A percentile compares a stretch with the other conserved stretches of the same genome.
phyloP scores from a whole-genome alignment of 2,797 vertebrate species.

The Furcifer pardalis region DNA sequence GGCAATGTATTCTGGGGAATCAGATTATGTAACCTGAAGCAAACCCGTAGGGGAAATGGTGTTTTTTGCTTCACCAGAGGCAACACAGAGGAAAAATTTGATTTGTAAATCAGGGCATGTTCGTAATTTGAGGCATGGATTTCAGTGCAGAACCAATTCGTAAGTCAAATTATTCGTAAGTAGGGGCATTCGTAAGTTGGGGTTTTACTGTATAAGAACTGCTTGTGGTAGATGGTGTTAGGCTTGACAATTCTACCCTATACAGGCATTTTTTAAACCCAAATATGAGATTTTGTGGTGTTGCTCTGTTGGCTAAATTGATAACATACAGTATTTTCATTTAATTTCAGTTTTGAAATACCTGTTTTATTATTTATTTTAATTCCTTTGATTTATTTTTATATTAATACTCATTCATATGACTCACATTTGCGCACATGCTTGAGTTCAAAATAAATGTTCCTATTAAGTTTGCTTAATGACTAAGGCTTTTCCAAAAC shows the following conservation, averaged over 20 bases:
- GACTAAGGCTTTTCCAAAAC: slow-evolving; percentile 20
- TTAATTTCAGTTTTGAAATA: background rate
- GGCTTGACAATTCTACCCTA: background rate
- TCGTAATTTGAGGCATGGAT: too few species aligned
- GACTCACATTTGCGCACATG: background rate
- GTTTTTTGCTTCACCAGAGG: too few species aligned
- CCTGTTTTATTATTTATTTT: background rate
- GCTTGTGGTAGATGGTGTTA: background rate
- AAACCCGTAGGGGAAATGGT: too few species aligned
- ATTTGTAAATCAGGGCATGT: too few species aligned
- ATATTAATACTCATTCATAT: background rate
- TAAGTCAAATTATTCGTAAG: too few species aligned
- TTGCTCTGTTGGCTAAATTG: background rate
- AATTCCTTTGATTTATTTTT: background rate
- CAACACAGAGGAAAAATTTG: too few species aligned
- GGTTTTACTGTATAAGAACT: background rate
- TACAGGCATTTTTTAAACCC: background rate
- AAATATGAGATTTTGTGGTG: background rate
- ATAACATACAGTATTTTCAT: background rate
- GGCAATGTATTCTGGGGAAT: too few species aligned
- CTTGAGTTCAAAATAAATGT: background rate
- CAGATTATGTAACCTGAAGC: too few species aligned
- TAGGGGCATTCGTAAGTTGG: too few species aligned
- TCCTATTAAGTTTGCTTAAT: slow-evolving; percentile 9
- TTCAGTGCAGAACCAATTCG: too few species aligned